Conservation (phyloP, 2,888 invertebrate species). For the Eurytoma adleriae region DNA sequence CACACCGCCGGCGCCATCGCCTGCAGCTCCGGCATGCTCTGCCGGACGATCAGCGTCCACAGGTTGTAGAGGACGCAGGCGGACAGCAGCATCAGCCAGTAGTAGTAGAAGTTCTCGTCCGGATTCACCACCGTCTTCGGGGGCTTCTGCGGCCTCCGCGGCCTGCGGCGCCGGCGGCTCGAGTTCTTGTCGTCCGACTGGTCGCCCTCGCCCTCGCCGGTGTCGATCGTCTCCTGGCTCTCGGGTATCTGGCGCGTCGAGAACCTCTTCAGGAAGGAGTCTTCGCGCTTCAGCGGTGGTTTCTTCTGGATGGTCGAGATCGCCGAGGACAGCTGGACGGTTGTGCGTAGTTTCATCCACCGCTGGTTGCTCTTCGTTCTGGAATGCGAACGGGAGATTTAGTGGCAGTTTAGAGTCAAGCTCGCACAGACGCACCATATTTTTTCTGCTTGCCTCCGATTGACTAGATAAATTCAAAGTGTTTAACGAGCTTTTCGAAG, state of each 20-base stretch:
- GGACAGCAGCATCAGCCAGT: conserved; percentile 94
- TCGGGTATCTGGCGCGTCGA: conserved; percentile 94
- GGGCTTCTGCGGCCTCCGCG: conserved; percentile 83
- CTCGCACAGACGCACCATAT: background rate
- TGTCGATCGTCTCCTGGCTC: conserved; percentile 88
- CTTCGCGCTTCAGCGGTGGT: conserved; percentile 92
- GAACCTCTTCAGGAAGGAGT: conserved; percentile 95
- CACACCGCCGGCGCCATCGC: conserved; percentile 85
- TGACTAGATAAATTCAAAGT: background rate
- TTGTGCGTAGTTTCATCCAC: conserved; percentile 97
- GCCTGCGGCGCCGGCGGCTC: conserved; percentile 79
- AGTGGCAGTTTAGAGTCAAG: background rate
- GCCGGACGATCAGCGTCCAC: conserved; percentile 96
- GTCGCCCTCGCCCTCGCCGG: conserved; percentile 82
- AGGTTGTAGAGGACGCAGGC: conserved; percentile 94
- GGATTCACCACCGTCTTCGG: conserved; percentile 93
- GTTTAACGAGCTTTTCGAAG: background rate
- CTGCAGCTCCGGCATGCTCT: conserved; percentile 95
- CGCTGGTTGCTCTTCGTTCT: conserved; percentile 95
- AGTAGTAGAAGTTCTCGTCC: conserved; percentile 96
- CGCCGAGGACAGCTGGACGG: conserved; percentile 93
- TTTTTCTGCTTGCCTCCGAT: background rate
- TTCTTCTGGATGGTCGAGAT: conserved; percentile 88
- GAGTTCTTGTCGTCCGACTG: conserved; percentile 77
- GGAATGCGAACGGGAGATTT: conserved; percentile 37